A percentile compares a stretch with the other conserved stretches of the same genome.
phyloP scores from a whole-genome alignment of 2,888 invertebrate species.

The Zaprionus lineosus region DNA sequence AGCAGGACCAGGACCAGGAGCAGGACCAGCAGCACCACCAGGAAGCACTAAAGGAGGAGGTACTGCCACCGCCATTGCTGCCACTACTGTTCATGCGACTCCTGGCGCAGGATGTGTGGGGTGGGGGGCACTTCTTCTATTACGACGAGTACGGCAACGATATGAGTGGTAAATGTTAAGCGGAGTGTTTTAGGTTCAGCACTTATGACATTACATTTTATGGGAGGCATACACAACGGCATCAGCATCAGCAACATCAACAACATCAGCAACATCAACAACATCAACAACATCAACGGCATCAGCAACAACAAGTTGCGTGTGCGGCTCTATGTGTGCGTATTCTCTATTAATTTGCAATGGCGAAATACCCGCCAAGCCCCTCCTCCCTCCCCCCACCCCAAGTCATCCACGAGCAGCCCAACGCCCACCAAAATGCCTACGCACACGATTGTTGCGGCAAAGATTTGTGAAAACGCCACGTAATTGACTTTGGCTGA shows the following conservation, averaged over 20 bases:
- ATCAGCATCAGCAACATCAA: conserved; percentile 9
- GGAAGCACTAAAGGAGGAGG: too few relatives aligned
- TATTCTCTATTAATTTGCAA: conserved; percentile 74
- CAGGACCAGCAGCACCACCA: background rate
- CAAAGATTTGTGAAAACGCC: conserved; percentile 73
- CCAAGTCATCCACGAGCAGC: conserved; percentile 2
- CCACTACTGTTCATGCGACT: too few relatives aligned
- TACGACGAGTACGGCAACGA: conserved; percentile 46
- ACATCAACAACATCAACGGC: conserved; percentile 15
- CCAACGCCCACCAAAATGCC: conserved; percentile 43
- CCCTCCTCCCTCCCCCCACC: too few relatives aligned
- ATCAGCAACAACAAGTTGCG: background rate
- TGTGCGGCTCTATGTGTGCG: conserved; percentile 24
- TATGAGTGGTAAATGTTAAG: conserved; percentile 68
- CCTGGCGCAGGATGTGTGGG: too few relatives aligned
- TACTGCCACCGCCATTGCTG: too few relatives aligned
- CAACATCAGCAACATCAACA: conserved; percentile 6
- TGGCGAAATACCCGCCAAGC: conserved; percentile 43
- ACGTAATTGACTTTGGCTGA: conserved; percentile 72
- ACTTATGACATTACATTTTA: conserved; percentile 77
- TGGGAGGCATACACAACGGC: conserved; percentile 30
- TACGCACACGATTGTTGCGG: conserved; percentile 63
- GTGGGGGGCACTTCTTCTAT: conserved; percentile 46
- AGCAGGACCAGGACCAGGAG: background rate
- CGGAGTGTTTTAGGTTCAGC: conserved; percentile 75